A percentile compares a stretch with the other conserved stretches of the same genome.
These are phyloP conservation scores for Physella acuta DNA, from an alignment of 1,140 invertebrate genomes.

Conservation along the genomic window DNA sequence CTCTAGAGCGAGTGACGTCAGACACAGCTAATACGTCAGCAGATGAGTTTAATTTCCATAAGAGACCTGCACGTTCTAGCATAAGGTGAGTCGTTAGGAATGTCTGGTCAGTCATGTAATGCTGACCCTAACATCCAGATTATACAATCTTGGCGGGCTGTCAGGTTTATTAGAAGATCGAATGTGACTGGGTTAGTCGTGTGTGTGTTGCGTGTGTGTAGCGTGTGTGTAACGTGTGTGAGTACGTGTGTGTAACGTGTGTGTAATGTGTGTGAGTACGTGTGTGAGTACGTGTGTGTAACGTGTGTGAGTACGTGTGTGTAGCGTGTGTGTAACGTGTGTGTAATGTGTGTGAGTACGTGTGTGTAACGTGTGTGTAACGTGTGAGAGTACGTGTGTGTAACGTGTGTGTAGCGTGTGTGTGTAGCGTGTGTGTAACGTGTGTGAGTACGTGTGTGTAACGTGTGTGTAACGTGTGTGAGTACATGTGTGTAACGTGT, in stretches of 20 bases:
- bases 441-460: no score
- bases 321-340: no score
- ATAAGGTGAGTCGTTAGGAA: conserved; percentile 1
- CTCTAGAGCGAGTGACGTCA: conserved; percentile 3
- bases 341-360: no score
- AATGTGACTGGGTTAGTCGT: background rate
- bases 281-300: no score
- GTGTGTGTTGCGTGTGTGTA: background rate
- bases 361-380: no score
- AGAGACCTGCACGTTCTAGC: background rate
- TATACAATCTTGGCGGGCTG: background rate
- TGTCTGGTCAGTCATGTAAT: background rate
- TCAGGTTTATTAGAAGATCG: background rate
- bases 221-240: background rate
- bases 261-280: no score
- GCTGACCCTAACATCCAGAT: background rate
- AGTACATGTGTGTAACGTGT: no score
- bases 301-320: no score
- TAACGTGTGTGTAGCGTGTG: no score
- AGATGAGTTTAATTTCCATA: conserved; percentile 4
- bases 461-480: background rate
- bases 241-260: no score
- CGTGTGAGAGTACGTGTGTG: no score
- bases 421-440: no score
- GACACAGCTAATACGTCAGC: conserved; percentile 9